Base-by-base conservation (phyloP, 2,888 invertebrate genomes). In the Lottia gigantea region DNA sequence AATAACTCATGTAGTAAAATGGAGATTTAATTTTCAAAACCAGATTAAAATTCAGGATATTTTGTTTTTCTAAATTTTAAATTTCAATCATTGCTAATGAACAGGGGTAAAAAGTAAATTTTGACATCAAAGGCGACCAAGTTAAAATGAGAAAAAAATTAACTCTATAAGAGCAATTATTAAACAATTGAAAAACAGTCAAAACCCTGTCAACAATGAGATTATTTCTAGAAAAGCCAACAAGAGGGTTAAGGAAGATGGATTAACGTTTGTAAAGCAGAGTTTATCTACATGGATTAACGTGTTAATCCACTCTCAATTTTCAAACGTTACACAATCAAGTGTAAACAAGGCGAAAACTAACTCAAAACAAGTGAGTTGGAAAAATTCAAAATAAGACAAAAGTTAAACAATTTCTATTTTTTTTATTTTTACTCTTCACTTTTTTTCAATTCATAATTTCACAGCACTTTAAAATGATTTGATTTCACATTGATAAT, bases 141-240 rank as follows among this genome's bases (percentile, higher is more conserved):
- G 40, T 40, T 11, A 8, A 8, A 40, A 40, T 40, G 40, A 40
- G 40, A 40, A 40, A n/a, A n/a, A 40, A 40, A 40, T 40, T 40
- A 40, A 40, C 40, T 40, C 40, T 11, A 11, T 40, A 40, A 40
- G 40, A 40, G 8, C 40, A 23, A 55, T 14, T 55, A 11, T 11
- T 23, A 55, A 55, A 55, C 55, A 55, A 55, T 23, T 11, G 23
- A 19, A 55, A 55, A 55, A 55, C 55, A 55, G 55, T 55, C 55
- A 23, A 55, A 23, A 55, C 23, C 23, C 55, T 55, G 19, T 55
- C 19, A 55, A 55, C 55, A 55, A 19, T 23, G 19, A 55, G 55
- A 55, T 55, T 55, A 55, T 55, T 55, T 55, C 55, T 55, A 23
- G 55, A 55, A 55, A 55, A 55, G 55, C 55, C 23, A 55, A 55